Evolutionary conservation across 2,113 vertebrate genomes (phyloP).

Genomic region (Hydrochoerus hydrochaeris): DNA sequence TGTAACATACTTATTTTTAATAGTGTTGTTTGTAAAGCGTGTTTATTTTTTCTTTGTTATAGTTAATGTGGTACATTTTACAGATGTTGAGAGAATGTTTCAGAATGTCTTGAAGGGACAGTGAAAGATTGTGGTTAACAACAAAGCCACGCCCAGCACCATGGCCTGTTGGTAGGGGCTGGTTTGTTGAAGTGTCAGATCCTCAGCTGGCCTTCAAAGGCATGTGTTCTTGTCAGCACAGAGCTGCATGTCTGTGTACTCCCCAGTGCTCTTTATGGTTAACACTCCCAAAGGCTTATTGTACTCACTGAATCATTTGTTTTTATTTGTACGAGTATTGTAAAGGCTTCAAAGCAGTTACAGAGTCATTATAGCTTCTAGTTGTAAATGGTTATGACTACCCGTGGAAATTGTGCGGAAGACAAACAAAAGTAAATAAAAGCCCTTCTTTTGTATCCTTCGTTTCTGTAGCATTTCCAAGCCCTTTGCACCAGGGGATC

Average conservation of each 20-base stretch:
- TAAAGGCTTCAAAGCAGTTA: slow-evolving; percentile 24
- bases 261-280: slow-evolving; percentile 26
- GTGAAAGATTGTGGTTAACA: slow-evolving; percentile 59
- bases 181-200: slow-evolving; percentile 34
- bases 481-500: neutral
- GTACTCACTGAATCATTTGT: slow-evolving; percentile 68
- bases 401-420: slow-evolving; percentile 42
- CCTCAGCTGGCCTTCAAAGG: slow-evolving; percentile 53
- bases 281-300: slow-evolving; percentile 59
- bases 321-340: slow-evolving; percentile 72
- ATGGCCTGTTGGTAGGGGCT: neutral
- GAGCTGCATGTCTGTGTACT: neutral
- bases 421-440: slow-evolving; percentile 62
- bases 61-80: slow-evolving; percentile 44
- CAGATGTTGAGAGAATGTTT: slow-evolving; percentile 68
- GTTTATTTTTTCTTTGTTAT: slow-evolving; percentile 54
- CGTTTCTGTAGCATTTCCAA: neutral
- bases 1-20: slow-evolving; percentile 58
- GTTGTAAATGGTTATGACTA: slow-evolving; percentile 60
- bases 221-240: neutral
- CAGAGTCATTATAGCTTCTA: slow-evolving; percentile 22
- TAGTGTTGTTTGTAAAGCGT: slow-evolving; percentile 22
- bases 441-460: neutral
- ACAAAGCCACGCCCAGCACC: neutral
- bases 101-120: slow-evolving; percentile 64